Base-by-base conservation (phyloP, 92 coral and sea anemone species). In the Epizoanthus scotinus region DNA sequence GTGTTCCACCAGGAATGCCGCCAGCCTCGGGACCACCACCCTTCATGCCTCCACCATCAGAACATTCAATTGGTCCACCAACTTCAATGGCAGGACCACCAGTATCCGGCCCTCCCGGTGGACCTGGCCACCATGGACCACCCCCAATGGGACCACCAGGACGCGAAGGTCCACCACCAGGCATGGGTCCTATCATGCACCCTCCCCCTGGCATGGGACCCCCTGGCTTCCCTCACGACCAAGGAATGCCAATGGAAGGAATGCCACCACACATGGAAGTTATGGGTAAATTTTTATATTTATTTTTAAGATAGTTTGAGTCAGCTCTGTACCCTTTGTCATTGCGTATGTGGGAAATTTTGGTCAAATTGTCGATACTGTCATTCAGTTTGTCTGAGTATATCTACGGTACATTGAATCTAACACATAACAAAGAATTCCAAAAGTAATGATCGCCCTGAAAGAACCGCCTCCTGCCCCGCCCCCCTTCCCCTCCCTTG, bases 1-100 rank as follows among this genome's bases (percentile, higher is more conserved):
- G 88, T 60, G 85, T 89, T 27, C 95, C 94, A 0, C 94, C 91
- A 24, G 99, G 97, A 49, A 90, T 90, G 82, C 98, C 94, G 12
- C 94, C 98, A 79, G 90, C 86, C 21, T 93, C 98, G 24, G 94
- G 91, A 73, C 98, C 96, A 61, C 98, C 99, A 18, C 94, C 89
- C 58, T 86, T 91, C 78, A 85, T 88, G 67, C 94, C 94, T 61
- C 94, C 97, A 18, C 92, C 90, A 25, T 87, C 95, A 7, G 99
- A 92, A 42, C 92, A 91, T 63, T 19, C 81, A 26, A 90, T 92
- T 90, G 94, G 82, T 4, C 91, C 87, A 18, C 88, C 85, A 19
- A 86, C 84, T 8, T 87, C 87, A 21, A 67, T 84, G 19, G 82
- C 87, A 6, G 91, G 91, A 40, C 91, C 91, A 18, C 91, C 91